Evolutionary conservation across 1,140 invertebrate genomes (phyloP).

Genomic region (Lamellibrachia luymesi): DNA sequence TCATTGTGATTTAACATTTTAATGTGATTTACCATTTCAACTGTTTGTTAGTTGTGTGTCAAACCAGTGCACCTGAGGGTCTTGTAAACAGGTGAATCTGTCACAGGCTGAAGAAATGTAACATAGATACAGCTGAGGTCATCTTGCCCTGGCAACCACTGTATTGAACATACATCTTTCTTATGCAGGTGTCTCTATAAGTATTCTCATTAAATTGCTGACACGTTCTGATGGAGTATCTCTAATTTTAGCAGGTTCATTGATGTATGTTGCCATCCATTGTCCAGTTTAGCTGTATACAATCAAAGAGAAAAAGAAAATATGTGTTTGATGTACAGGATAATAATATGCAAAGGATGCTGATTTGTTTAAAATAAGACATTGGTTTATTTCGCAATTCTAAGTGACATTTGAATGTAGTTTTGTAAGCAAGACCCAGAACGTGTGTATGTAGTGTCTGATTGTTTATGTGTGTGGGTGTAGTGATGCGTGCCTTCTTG

Average conservation of each 20-base stretch:
- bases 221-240: neutral
- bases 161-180: neutral
- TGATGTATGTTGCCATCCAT: neutral
- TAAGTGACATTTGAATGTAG: neutral
- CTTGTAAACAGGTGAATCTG: neutral
- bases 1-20: too few species aligned
- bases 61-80: too few species aligned
- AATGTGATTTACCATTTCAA: too few species aligned
- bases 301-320: neutral
- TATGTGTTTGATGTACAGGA: neutral
- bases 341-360: neutral
- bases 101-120: neutral
- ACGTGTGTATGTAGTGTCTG: neutral
- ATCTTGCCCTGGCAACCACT: neutral
- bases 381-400: too few species aligned
- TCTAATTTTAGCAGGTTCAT: neutral
- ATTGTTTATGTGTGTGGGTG: neutral
- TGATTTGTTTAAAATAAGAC: neutral
- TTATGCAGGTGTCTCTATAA: neutral
- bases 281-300: neutral
- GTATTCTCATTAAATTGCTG: neutral
- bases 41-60: too few species aligned
- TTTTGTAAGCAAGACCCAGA: neutral
- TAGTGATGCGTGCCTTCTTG: neutral
- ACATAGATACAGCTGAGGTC: neutral